phyloP scores from a whole-genome alignment of 2,113 vertebrate species.

The Cyanocitta stelleri region DNA sequence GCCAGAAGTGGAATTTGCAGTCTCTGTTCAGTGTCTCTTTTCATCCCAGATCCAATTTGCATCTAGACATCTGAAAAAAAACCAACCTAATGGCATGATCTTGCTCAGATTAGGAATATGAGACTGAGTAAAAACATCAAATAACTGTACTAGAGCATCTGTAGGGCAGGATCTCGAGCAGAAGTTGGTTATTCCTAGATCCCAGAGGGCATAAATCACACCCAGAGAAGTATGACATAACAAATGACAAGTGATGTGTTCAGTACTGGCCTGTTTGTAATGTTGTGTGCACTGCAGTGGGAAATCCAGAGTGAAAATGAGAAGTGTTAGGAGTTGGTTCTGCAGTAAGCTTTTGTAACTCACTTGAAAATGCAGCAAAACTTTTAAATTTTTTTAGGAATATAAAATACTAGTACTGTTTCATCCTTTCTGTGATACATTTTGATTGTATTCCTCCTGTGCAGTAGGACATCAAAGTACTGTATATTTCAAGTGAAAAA shows the following conservation, averaged over 20 bases:
- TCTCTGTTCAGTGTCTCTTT: not conserved
- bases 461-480: not conserved
- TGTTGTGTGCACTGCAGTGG: not conserved
- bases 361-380: not conserved
- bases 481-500: not conserved
- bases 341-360: not conserved
- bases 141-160: not conserved
- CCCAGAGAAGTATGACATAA: not conserved
- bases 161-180: not conserved
- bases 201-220: not conserved
- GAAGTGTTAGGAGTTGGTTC: not conserved
- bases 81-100: fast-evolving
- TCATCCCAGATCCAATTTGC: not conserved
- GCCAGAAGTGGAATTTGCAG: not conserved
- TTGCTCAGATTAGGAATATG: not conserved
- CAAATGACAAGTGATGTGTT: not conserved
- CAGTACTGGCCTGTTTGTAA: not conserved
- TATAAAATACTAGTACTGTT: not conserved
- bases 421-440: not conserved
- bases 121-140: not conserved
- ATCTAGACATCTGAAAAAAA: not conserved
- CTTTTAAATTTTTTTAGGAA: not conserved
- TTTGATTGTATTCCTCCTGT: not conserved
- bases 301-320: not conserved
- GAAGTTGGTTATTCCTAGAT: not conserved